These are phyloP conservation scores for Cladorhizidae sp. DNA, from an alignment of 37 sponge, comb jelly and placozoan genomes.

Conservation along the genomic window DNA sequence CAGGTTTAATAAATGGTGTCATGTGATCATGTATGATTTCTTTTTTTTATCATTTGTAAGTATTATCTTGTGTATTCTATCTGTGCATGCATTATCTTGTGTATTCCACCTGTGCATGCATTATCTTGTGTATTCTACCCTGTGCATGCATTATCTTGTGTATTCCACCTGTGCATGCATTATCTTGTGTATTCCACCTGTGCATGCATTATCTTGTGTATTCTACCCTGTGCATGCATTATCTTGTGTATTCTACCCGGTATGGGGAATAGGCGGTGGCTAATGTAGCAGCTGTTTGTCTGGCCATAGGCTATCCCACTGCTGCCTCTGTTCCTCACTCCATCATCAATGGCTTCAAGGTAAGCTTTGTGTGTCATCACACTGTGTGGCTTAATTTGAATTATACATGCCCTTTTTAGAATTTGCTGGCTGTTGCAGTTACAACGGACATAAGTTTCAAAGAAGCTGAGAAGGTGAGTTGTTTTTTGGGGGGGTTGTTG, in stretches of 20 bases:
- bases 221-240: no score
- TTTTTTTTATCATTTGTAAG: no score
- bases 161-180: no score
- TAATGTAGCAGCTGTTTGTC: conserved; percentile 84
- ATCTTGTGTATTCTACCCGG: no score
- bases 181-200: no score
- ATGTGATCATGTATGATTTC: background rate
- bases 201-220: no score
- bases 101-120: no score
- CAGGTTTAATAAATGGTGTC: no score
- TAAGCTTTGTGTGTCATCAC: background rate
- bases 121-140: no score
- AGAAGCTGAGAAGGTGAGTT: conserved; percentile 88
- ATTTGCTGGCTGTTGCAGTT: conserved; percentile 91
- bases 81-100: no score
- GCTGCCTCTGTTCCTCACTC: conserved; percentile 95
- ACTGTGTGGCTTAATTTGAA: background rate
- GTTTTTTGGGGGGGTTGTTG: background rate
- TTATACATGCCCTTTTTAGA: conserved; percentile 40
- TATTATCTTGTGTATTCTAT: no score
- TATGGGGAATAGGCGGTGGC: conserved; percentile 57
- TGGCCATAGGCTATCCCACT: conserved; percentile 92
- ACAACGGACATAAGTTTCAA: conserved; percentile 96
- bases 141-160: no score
- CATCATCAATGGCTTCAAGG: conserved; percentile 96